phyloP scores from a whole-genome alignment of 2,797 vertebrate genomes.

The Propithecus deckenii region DNA sequence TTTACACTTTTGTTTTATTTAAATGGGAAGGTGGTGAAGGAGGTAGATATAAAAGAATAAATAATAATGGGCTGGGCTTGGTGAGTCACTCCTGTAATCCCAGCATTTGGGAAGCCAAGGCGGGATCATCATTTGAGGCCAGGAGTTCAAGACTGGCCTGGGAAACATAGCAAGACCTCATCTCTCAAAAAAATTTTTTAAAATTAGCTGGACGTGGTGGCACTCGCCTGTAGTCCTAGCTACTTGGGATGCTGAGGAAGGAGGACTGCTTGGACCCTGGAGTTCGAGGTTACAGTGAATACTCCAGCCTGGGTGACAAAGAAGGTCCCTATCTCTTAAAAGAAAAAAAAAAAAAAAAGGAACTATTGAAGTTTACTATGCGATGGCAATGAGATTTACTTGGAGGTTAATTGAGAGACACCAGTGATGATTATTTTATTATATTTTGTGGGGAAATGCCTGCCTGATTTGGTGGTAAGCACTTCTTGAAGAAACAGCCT shows the following conservation, averaged over 20 bases:
- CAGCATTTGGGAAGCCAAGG: neutral
- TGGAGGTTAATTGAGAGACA: neutral
- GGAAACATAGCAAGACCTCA: neutral
- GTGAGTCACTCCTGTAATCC: neutral
- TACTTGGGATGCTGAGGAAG: neutral
- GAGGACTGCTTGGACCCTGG: neutral
- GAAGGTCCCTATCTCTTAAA: neutral
- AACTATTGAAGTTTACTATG: neutral
- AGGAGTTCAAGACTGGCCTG: neutral
- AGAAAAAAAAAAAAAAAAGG: neutral
- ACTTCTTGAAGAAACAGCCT: neutral
- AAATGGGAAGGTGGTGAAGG: neutral
- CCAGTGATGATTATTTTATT: neutral
- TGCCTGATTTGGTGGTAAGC: neutral
- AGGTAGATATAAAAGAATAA: neutral
- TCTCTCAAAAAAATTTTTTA: neutral
- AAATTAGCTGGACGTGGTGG: neutral
- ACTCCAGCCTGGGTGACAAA: neutral
- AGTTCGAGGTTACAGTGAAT: neutral
- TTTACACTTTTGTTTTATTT: conserved; percentile 38
- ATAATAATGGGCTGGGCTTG: neutral
- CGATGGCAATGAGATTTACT: neutral
- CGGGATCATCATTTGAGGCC: neutral
- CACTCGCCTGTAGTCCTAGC: neutral
- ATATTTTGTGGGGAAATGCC: neutral